Conservation (phyloP, 2,113 vertebrate genomes). For the Mesembrinibis cayennensis region DNA sequence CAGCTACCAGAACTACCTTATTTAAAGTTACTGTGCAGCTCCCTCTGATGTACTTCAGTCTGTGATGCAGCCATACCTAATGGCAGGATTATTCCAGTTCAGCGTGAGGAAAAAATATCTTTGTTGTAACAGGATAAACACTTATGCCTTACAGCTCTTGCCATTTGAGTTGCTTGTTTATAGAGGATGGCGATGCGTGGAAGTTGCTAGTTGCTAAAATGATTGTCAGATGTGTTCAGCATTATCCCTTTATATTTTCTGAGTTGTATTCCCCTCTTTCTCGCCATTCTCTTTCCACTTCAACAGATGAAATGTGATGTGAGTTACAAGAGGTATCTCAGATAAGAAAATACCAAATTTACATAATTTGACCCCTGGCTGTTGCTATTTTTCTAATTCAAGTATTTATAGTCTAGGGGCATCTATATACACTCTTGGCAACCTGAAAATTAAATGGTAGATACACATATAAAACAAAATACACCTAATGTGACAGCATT, state of each 20-base stretch:
- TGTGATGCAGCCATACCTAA: neutral
- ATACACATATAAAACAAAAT: neutral
- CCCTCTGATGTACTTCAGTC: neutral
- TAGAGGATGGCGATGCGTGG: neutral
- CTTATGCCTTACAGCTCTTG: neutral
- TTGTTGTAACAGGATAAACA: neutral
- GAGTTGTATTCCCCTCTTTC: neutral
- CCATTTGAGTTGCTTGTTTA: neutral
- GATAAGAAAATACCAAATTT: neutral
- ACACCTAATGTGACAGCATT: neutral
- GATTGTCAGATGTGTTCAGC: neutral
- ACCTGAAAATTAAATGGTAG: neutral
- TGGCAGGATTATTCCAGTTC: neutral
- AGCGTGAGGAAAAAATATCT: neutral
- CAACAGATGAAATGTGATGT: neutral
- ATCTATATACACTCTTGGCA: neutral
- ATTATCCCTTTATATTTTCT: neutral
- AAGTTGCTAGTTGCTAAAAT: neutral
- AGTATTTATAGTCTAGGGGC: neutral
- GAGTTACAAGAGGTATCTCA: neutral
- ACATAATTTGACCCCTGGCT: neutral
- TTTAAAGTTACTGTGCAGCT: neutral
- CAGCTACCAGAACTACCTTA: neutral
- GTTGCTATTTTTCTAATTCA: neutral
- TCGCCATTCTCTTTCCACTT: neutral